Conservation (phyloP, 2,797 vertebrate species). For the Microcaecilia unicolor region DNA sequence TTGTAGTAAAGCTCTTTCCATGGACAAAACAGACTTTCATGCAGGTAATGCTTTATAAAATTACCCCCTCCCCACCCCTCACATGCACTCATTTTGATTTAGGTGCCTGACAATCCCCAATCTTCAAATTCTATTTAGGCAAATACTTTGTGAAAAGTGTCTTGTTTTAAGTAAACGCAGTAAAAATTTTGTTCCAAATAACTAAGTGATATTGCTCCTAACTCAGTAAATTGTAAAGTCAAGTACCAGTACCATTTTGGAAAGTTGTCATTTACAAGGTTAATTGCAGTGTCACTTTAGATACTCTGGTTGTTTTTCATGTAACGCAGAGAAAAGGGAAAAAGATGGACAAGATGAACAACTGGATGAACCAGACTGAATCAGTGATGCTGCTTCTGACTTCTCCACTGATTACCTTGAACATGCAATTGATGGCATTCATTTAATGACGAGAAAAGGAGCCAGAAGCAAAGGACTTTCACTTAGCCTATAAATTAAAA, state of each 20-base stretch:
- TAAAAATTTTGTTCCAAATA: too few relatives aligned
- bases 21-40: too few relatives aligned
- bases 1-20: too few relatives aligned
- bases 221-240: slow-evolving; percentile 30
- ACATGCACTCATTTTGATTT: too few relatives aligned
- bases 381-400: slow-evolving; percentile 26
- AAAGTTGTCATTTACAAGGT: slow-evolving; percentile 46
- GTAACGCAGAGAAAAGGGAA: slow-evolving; percentile 25
- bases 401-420: slow-evolving; percentile 39
- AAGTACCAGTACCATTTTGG: slow-evolving; percentile 24
- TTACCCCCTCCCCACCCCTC: too few relatives aligned
- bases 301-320: slow-evolving; percentile 33
- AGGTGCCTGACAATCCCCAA: too few relatives aligned
- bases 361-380: slow-evolving; percentile 34
- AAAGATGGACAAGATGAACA: slow-evolving; percentile 47
- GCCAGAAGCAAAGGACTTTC: slow-evolving; percentile 17
- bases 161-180: too few relatives aligned
- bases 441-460: too few relatives aligned
- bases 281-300: slow-evolving; percentile 37
- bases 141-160: too few relatives aligned
- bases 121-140: too few relatives aligned
- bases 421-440: slow-evolving; percentile 16
- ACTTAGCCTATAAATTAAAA: not conserved
- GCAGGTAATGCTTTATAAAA: too few relatives aligned
- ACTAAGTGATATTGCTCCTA: slow-evolving; percentile 35